Evolutionary conservation across 64 coral and sea anemone genomes (phyloP).

Genomic region (Actinia tenebrosa): DNA sequence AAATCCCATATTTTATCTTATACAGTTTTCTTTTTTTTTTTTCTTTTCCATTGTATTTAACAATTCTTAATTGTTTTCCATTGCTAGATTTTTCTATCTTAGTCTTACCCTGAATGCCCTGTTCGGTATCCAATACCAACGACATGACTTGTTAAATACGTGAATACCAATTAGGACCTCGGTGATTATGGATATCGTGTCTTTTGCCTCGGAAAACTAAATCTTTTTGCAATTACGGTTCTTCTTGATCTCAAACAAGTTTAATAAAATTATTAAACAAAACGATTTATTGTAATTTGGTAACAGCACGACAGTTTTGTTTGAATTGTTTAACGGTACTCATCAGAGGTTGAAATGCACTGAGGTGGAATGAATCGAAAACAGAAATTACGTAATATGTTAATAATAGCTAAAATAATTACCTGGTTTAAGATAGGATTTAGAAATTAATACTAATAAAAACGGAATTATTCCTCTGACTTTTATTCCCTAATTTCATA

Average conservation of each 20-base stretch:
- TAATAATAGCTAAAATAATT: neutral
- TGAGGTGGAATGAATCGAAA: neutral
- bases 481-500: neutral
- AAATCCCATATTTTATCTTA: neutral
- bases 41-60: neutral
- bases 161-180: neutral
- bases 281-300: neutral
- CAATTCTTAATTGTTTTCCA: neutral
- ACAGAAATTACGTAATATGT: neutral
- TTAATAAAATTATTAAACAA: neutral
- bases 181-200: neutral
- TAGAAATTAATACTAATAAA: neutral
- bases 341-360: neutral
- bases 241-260: neutral
- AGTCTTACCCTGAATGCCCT: neutral
- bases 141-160: neutral
- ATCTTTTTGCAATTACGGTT: neutral
- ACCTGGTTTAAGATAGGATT: neutral
- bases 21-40: neutral
- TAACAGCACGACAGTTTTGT: neutral
- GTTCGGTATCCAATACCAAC: neutral
- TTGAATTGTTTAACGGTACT: neutral
- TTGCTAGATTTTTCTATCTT: neutral
- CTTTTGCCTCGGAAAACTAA: neutral
- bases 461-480: neutral